These are phyloP conservation scores for Spinus olivaceus DNA, from an alignment of 2,797 vertebrate genomes.

Conservation along the genomic window DNA sequence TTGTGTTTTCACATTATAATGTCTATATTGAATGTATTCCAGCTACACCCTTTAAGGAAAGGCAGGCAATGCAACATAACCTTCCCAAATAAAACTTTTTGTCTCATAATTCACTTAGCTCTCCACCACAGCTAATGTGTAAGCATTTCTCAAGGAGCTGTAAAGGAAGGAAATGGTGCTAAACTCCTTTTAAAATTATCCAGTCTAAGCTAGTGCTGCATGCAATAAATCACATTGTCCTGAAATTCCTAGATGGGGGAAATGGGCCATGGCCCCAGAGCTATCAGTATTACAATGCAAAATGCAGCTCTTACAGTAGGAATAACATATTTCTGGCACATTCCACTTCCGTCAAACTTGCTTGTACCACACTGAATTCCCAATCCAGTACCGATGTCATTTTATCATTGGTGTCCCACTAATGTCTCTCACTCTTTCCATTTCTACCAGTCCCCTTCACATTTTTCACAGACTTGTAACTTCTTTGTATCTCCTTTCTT, in stretches of 20 bases:
- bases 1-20: neutral
- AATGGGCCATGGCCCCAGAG: neutral
- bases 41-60: neutral
- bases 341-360: neutral
- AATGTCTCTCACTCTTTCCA: neutral
- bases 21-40: neutral
- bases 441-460: neutral
- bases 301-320: neutral
- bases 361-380: neutral
- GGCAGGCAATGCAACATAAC: neutral
- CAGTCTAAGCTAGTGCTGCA: neutral
- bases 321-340: neutral
- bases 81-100: neutral
- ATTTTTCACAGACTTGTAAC: neutral
- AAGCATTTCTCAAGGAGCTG: conserved; percentile 35
- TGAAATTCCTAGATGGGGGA: neutral
- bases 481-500: neutral
- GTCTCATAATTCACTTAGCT: conserved; percentile 1
- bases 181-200: conserved; percentile 41
- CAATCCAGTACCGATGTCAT: neutral
- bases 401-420: neutral
- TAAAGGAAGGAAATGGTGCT: conserved; percentile 21
- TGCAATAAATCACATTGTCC: neutral
- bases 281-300: neutral
- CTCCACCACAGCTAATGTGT: neutral